A percentile compares a stretch with the other conserved stretches of the same genome.
These are phyloP conservation scores for Venustaconcha ellipsiformis DNA, from an alignment of 1,140 invertebrate genomes.

Conservation along the genomic window DNA sequence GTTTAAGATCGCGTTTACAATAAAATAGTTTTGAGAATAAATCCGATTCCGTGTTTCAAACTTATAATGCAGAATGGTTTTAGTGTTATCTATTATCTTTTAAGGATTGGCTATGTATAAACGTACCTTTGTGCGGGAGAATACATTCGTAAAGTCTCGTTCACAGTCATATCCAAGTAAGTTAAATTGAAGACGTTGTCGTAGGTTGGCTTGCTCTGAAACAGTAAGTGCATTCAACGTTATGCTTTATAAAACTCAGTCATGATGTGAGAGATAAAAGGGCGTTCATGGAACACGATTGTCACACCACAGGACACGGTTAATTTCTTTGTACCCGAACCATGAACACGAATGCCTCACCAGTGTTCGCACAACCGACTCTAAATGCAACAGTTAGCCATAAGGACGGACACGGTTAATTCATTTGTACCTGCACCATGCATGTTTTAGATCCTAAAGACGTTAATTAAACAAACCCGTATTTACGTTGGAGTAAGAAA, in stretches of 20 bases:
- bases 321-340: background rate
- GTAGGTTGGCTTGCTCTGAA: slow-evolving; percentile 24
- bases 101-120: no score
- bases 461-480: background rate
- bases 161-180: slow-evolving; percentile 18
- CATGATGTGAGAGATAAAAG: background rate
- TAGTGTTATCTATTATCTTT: no score
- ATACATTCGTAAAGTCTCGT: slow-evolving; percentile 31
- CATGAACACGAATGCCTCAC: no score
- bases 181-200: slow-evolving; percentile 25
- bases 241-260: background rate
- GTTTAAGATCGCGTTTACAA: no score
- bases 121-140: slow-evolving; percentile 19
- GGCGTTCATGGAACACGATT: no score
- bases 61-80: no score
- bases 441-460: background rate
- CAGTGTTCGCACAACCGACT: no score
- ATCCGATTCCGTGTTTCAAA: no score
- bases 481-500: no score
- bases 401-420: background rate
- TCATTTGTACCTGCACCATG: background rate
- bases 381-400: no score
- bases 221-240: background rate
- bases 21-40: no score
- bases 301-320: background rate